Percentiles rank a stretch among this genome's conserved stretches.
phyloP scores from a whole-genome alignment of 2,888 invertebrate species.

The Ashinkailepas kermadecensis region DNA sequence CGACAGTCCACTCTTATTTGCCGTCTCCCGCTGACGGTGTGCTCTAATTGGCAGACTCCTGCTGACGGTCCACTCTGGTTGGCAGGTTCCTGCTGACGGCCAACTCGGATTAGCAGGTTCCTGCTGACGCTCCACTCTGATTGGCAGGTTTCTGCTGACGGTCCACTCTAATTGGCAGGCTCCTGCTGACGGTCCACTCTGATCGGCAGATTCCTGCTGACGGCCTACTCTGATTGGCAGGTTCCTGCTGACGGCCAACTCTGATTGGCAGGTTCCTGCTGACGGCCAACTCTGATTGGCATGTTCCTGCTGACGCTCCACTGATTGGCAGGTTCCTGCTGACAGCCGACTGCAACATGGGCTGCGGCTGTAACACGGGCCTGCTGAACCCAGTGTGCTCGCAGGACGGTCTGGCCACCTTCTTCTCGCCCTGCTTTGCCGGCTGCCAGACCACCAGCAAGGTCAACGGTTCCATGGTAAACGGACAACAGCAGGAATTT shows the following conservation, averaged over 20 bases:
- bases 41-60: slow-evolving; percentile 34
- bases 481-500: background rate
- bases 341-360: slow-evolving; percentile 21
- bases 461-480: slow-evolving; percentile 29
- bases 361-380: slow-evolving; percentile 39
- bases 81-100: slow-evolving; percentile 34
- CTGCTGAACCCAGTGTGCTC: slow-evolving; percentile 58
- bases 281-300: background rate
- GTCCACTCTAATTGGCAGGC: no score
- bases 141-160: background rate
- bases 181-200: background rate
- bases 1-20: background rate
- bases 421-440: slow-evolving; percentile 65
- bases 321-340: slow-evolving; percentile 35
- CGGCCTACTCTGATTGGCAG: slow-evolving; percentile 30
- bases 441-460: slow-evolving; percentile 49
- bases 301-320: slow-evolving; percentile 34
- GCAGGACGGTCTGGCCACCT: slow-evolving; percentile 49
- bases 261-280: slow-evolving; percentile 34
- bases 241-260: slow-evolving; percentile 30
- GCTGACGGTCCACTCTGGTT: background rate
- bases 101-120: slow-evolving; percentile 34
- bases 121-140: background rate
- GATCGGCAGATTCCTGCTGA: background rate
- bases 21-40: background rate